Evolutionary conservation across 2,797 vertebrate genomes (phyloP), one percentile per base, ranked within the genome.

Genomic region (Halcyon chelicuti): DNA sequence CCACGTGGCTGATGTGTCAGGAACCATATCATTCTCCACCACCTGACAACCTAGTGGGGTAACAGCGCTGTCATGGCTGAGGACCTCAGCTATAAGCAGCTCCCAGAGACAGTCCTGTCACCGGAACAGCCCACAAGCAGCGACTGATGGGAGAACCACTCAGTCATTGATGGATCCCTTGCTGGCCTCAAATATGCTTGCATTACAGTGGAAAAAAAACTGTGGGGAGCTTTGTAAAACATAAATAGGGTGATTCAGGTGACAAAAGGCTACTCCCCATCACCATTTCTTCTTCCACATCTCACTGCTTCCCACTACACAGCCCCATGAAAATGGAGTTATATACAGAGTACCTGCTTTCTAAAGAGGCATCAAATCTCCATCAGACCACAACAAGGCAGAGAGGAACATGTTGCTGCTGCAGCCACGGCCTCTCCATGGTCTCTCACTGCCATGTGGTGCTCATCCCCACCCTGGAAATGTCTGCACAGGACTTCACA

Each of bases 401-500:
- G 28, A 73, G 51, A 12, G 83, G 12, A 80, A 42, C 19, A 18
- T 3, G 1, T 14, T n/a, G 18, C 17, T 51, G 29, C 46, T 75
- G 44, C 44, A 71, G 37, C 62, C 33, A 18, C 1, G 2, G 39
- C 16, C 44, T 20, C 67, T 74, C n/a, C 5, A 4, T 3, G 14
- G 14, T 23, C 22, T 55, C n/a, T 37, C 1, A 0, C 39, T 62
- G 35, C 44, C 54, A 35, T 2, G 2, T n/a, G 9, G 25, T 37
- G 31, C 49, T 76, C 54, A 21, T 29, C n/a, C 25, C 10, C 7
- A 18, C 40, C 44, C 14, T 35, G 35, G 23, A 58, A 23, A 29
- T 3, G 3, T 72, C 47, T n/a, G 5, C 7, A 17, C 17, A 42
- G 62, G 18, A 29, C 29, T 26, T 7, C 68, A 51, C 1, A 0